Evolutionary conservation across 1,140 invertebrate genomes (phyloP), one percentile per base, ranked within the genome.

Genomic region (Sarcophaga peregrina): DNA sequence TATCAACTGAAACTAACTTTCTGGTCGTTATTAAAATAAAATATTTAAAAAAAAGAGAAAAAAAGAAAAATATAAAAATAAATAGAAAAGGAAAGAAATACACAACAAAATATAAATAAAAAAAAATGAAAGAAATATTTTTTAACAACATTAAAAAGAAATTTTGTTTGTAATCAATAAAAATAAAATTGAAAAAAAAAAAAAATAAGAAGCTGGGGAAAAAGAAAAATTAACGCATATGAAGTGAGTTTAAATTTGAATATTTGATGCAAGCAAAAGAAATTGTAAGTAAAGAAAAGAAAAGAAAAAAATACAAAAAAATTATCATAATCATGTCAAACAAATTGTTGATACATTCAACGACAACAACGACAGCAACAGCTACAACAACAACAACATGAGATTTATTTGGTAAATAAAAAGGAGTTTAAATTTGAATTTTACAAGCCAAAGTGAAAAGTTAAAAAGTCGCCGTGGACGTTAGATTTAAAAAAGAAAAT

Each of bases 1-100:
- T 20, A 68, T 20, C n/a, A 68, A 78, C 75, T 78, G 75, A 78
- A 78, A 78, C 75, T 78, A 78, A 78, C 75, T 78, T 78, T 78
- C 75, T 52, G 75, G 75, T 78, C 75, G 75, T 78, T 78, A 50
- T 50, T 17, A 78, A n/a, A 78, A 52, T 25, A 72, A 10, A 62
- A 13, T 68, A 20, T 58, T 58, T 3, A 48, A 17, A 0, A 76
- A 47, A 15, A 47, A 73, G 25, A 20, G 10, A 73, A 17, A 45
- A 73, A 76, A 3, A 75, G 47, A 75, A 17, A 78, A 50, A 17
- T 25, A 20, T 52, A 78, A 8, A 75, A 48, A 78, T 20, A 52
- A 48, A 78, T 20, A 5, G 17, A 78, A 17, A 37, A 78, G 10
- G 25, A 25, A 52, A 78, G 48, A 76, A 76, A 46, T 78, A 50